phyloP scores from a whole-genome alignment of 2,888 invertebrate genomes.

The Prenolepis imparis region DNA sequence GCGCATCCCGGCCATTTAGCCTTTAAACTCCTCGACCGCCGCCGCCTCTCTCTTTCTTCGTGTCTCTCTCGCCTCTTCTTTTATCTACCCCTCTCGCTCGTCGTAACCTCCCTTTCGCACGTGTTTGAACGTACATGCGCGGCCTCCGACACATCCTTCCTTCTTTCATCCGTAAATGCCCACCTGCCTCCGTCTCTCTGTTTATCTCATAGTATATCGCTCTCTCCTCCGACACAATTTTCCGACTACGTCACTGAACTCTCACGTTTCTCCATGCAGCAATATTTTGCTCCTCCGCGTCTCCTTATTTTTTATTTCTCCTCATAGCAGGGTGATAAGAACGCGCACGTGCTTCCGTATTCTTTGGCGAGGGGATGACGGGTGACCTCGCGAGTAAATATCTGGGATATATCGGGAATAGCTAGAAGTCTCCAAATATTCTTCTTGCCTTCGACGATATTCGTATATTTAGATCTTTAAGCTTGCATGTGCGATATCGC shows the following conservation, averaged over 20 bases:
- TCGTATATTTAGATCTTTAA: neutral
- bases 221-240: slow-evolving; percentile 58
- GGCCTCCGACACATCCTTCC: slow-evolving; percentile 29
- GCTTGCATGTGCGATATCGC: neutral
- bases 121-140: slow-evolving; percentile 41
- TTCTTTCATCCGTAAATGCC: slow-evolving; percentile 56
- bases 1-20: slow-evolving; percentile 82
- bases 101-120: slow-evolving; percentile 29
- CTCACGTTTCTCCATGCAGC: slow-evolving; percentile 62
- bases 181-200: slow-evolving; percentile 40
- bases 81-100: slow-evolving; percentile 37
- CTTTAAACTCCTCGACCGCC: slow-evolving; percentile 78
- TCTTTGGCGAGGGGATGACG: slow-evolving; percentile 57
- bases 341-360: slow-evolving; percentile 78
- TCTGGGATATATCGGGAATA: slow-evolving; percentile 33
- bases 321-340: slow-evolving; percentile 78
- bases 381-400: slow-evolving; percentile 48
- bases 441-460: neutral
- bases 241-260: slow-evolving; percentile 63
- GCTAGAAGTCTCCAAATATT: slow-evolving; percentile 59
- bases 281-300: slow-evolving; percentile 48
- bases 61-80: slow-evolving; percentile 45
- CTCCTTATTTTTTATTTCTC: slow-evolving; percentile 69
- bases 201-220: slow-evolving; percentile 37
- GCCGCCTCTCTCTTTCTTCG: slow-evolving; percentile 37